Evolutionary conservation across 2,888 invertebrate species (phyloP).

Genomic region (Saturnia pavonia): DNA sequence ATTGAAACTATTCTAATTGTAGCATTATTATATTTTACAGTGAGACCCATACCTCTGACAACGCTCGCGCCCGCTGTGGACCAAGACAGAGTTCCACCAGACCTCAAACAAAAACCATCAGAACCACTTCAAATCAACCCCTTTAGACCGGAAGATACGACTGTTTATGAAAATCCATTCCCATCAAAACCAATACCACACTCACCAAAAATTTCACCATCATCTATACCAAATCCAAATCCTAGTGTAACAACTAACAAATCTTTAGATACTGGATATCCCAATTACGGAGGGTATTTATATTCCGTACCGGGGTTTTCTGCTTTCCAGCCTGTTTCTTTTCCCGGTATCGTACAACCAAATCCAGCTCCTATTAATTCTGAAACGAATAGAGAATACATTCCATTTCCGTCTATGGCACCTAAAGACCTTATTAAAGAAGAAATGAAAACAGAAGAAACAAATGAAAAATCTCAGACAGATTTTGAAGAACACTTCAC

Average conservation of each 20-base stretch:
- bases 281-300: constrained; percentile 65
- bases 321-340: constrained; percentile 71
- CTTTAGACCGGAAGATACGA: constrained; percentile 42
- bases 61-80: constrained; percentile 37
- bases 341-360: constrained; percentile 51
- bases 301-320: constrained; percentile 75
- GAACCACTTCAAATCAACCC: constrained; percentile 35
- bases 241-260: constrained; percentile 67
- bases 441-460: constrained; percentile 37
- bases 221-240: constrained; percentile 75
- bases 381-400: constrained; percentile 47
- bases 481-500: constrained; percentile 72
- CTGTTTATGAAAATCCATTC: constrained; percentile 61
- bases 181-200: constrained; percentile 61
- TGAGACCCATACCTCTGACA: constrained; percentile 27
- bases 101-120: constrained; percentile 48
- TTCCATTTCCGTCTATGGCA: constrained; percentile 33
- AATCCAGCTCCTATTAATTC: constrained; percentile 40
- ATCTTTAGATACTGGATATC: constrained; percentile 59
- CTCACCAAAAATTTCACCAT: constrained; percentile 73
- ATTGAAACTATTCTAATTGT: neutral
- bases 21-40: constrained; percentile 31
- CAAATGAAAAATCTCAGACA: constrained; percentile 44
- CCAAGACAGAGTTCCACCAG: constrained; percentile 45
- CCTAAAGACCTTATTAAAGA: constrained; percentile 36